Evolutionary conservation across 2,888 invertebrate species (phyloP), one percentile per base, ranked within the genome.

Genomic region (Torymus auratus): DNA sequence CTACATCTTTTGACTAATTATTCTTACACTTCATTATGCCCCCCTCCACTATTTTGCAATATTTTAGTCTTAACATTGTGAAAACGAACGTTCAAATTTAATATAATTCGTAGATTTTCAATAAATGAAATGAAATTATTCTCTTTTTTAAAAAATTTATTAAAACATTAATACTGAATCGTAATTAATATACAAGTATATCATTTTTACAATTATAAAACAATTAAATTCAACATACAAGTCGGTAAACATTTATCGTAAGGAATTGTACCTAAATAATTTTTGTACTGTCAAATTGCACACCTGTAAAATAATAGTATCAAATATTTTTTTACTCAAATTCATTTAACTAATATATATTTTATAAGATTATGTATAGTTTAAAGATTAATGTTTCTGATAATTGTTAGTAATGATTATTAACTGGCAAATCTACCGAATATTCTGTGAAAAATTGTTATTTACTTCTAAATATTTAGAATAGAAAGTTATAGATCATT

Each of bases 1-100:
- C 85, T 87, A 86, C 69, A 76, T 64, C 60, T 62, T 78, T 67
- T 67, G 71, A 58, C 58, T 65, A 56, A 68, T 17, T 56, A 69
- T 50, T 74, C 75, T 81, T 81, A 73, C 69, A 78, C 50, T 70
- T 70, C 55, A 79, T 73, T 78, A 15, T 28, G 28, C 28, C 28
- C 28, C 28, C 28, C 28, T 28, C 28, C 28, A 28, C 20, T 20
- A 20, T 7, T 28, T 28, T 28, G n/a, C n/a, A n/a, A n/a, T n/a
- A n/a, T n/a, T n/a, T n/a, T n/a, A n/a, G n/a, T n/a, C n/a, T n/a
- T n/a, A n/a, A n/a, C n/a, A n/a, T n/a, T n/a, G n/a, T n/a, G n/a
- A n/a, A 20, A 20, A 20, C 20, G 20, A 20, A 28, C 28, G 28
- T 3, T 28, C 28, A 28, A 28, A 28, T 28, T 3, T 5, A 28